Base-by-base conservation (phyloP, 2,113 vertebrate genomes). In the Oncorhynchus kisutch region DNA sequence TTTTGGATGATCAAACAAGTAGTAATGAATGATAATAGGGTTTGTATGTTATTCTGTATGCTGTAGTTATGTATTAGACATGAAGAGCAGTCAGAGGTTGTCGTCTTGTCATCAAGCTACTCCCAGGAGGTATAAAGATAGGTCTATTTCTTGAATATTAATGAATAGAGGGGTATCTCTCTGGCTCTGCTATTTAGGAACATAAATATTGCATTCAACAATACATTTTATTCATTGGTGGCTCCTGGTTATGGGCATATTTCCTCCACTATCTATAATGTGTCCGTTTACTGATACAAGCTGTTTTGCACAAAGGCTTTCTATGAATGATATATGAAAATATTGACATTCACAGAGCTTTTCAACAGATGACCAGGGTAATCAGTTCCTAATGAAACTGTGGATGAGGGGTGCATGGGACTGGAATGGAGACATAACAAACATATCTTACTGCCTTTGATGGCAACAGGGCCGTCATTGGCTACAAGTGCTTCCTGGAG, bases 161-260 rank as follows among this genome's bases (percentile, higher is more conserved):
- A 83, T 84, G 79, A 81, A 85, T 18, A 45, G 39, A 45, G 8
- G 39, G 12, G 69, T 64, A 64, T 72, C 31, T 67, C 22, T 54
- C 51, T 54, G 51, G 51, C 51, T 54, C 51, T 54, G 62, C 73
- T 68, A 59, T 77, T 78, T 39, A 70, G 0, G 65, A 81, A 49
- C 78, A 85, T 82, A 34, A 72, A 83, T 85, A 70, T 74, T 80
- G 73, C 69, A 88, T 84, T 48, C 31, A 71, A 39, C 31, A 77
- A 45, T 14, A 0, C 84, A 34, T 84, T 86, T 45, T 11, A 45
- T 11, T 45, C 80, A 83, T 72, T 76, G 66, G 80, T 27, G 54
- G 68, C 73, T 57, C 67, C n/a, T 24, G 14, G 78, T 73, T 34
- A 51, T 80, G 65, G 75, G 70, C 16, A 54, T 54, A 4, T 70